Evolutionary conservation across 2,888 invertebrate genomes (phyloP).

Genomic region (Merodon equestris): DNA sequence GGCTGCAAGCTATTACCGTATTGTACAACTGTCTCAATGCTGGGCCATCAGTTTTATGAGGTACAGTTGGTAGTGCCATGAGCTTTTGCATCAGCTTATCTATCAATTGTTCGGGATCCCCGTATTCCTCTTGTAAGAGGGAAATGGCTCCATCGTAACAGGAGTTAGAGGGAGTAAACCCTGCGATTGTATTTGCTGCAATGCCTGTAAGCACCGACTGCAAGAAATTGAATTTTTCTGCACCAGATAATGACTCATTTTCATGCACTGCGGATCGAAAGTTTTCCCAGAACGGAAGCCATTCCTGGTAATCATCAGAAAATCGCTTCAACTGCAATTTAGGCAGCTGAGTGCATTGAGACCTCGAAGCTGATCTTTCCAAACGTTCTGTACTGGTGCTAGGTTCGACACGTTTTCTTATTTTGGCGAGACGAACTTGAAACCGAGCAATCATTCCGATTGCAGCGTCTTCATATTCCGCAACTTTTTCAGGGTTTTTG

Average conservation of each 20-base stretch:
- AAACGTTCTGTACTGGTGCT: too few species aligned
- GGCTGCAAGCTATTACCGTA: conserved; percentile 3
- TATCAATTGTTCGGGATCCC: background rate
- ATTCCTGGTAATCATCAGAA: too few species aligned
- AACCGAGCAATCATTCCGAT: too few species aligned
- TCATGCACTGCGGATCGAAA: conserved; percentile 19
- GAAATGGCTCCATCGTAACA: conserved; percentile 33
- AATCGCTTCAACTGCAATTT: too few species aligned
- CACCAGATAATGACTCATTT: conserved; percentile 12
- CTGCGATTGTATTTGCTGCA: conserved; percentile 12
- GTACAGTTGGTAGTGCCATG: conserved; percentile 8
- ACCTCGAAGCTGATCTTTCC: too few species aligned
- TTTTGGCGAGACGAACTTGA: too few species aligned
- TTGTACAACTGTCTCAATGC: conserved; percentile 33
- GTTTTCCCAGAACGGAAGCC: too few species aligned
- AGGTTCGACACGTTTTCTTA: too few species aligned
- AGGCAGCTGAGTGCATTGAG: too few species aligned
- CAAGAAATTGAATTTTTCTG: conserved; percentile 39
- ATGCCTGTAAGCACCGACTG: conserved; percentile 11
- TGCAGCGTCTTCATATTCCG: too few species aligned
- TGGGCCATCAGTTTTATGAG: conserved; percentile 22
- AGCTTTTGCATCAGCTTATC: background rate
- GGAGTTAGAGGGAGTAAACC: conserved; percentile 26
- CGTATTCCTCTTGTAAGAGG: conserved; percentile 34
- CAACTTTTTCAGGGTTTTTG: too few species aligned